Conservation (phyloP, 2,888 invertebrate genomes). For the Philhelius pedissequus region DNA sequence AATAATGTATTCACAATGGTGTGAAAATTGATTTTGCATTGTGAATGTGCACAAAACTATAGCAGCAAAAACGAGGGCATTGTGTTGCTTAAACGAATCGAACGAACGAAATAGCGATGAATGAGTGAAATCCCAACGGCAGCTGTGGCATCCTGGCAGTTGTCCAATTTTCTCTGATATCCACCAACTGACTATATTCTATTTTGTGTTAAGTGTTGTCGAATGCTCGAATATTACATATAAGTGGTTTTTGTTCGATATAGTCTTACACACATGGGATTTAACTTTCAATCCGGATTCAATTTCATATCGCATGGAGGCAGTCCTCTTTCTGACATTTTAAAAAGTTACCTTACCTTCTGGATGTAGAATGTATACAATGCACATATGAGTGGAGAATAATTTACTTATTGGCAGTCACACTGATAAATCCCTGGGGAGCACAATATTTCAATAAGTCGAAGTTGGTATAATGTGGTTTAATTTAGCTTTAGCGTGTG, state of each 20-base stretch:
- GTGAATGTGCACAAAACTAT: constrained; percentile 17
- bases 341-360: not conserved
- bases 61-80: not conserved
- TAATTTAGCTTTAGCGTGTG: not conserved
- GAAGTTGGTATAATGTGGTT: not conserved
- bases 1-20: constrained; percentile 53
- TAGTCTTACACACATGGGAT: constrained; percentile 1
- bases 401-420: not conserved
- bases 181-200: not conserved
- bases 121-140: constrained; percentile 16
- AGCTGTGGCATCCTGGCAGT: constrained; percentile 39
- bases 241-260: not conserved
- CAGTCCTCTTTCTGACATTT: not conserved
- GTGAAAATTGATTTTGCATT: constrained; percentile 52
- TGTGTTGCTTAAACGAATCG: not conserved
- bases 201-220: not conserved
- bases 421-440: not conserved
- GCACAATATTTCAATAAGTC: not conserved
- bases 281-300: constrained; percentile 28
- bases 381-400: not conserved
- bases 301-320: constrained; percentile 38
- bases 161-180: constrained; percentile 36
- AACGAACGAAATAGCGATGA: not conserved
- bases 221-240: not conserved
- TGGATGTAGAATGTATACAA: not conserved